Evolutionary conservation across 2,113 vertebrate genomes (phyloP).

Genomic region (Rhizomys pruinosus): DNA sequence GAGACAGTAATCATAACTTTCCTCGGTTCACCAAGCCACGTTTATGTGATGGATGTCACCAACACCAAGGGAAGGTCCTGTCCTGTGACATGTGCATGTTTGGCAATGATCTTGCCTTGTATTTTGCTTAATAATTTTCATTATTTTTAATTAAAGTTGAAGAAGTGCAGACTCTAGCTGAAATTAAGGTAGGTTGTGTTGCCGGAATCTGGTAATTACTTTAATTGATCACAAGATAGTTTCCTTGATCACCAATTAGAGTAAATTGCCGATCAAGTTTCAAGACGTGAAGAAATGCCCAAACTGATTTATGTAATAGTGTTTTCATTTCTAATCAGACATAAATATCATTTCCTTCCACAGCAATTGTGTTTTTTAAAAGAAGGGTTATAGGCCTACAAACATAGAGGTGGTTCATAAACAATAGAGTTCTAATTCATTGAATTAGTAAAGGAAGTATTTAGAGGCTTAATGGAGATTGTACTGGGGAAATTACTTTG

Average conservation of each 20-base stretch:
- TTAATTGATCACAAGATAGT: slow-evolving; percentile 98
- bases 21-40: slow-evolving; percentile 64
- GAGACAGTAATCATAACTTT: slow-evolving; percentile 56
- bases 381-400: slow-evolving; percentile 87
- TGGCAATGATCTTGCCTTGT: slow-evolving; percentile 89
- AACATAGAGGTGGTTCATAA: slow-evolving; percentile 90
- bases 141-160: slow-evolving; percentile 96
- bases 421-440: slow-evolving; percentile 96
- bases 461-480: slow-evolving; percentile 97
- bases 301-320: slow-evolving; percentile 89
- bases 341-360: slow-evolving; percentile 93
- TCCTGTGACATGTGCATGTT: slow-evolving; percentile 82
- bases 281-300: slow-evolving; percentile 92
- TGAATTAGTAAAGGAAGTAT: slow-evolving; percentile 97
- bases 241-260: slow-evolving; percentile 99
- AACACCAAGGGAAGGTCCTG: slow-evolving; percentile 69
- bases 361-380: slow-evolving; percentile 90
- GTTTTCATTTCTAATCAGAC: slow-evolving; percentile 92
- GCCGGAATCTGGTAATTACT: slow-evolving; percentile 99
- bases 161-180: slow-evolving; percentile 94
- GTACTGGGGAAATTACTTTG: slow-evolving; percentile 92
- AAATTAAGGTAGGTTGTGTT: slow-evolving; percentile 97
- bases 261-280: slow-evolving; percentile 96
- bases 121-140: slow-evolving; percentile 93
- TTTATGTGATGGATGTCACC: slow-evolving; percentile 82